phyloP scores from a whole-genome alignment of 1,140 invertebrate genomes.

The Lordiphosa mommai region DNA sequence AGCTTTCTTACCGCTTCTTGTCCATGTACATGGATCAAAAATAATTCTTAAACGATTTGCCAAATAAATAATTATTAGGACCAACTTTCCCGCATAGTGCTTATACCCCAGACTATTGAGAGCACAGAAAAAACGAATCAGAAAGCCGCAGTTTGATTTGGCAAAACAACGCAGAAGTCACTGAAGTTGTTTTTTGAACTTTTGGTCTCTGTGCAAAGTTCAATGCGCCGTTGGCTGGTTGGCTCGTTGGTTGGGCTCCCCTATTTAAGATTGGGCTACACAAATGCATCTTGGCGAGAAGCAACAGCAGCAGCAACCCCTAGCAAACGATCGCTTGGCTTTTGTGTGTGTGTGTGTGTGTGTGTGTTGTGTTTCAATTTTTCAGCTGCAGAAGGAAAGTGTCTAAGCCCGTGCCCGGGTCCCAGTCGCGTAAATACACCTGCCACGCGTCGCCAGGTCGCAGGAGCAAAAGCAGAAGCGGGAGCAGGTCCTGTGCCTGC shows the following conservation, averaged over 20 bases:
- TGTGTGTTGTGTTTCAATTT: slow-evolving; percentile 49
- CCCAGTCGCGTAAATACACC: slow-evolving; percentile 65
- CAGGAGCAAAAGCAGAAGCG: neutral
- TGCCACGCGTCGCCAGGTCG: slow-evolving; percentile 64
- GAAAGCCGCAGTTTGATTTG: slow-evolving; percentile 50
- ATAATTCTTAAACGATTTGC: too few relatives aligned
- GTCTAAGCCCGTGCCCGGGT: slow-evolving; percentile 59
- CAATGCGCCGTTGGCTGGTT: slow-evolving; percentile 50
- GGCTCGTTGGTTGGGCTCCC: slow-evolving; percentile 25
- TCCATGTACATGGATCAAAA: too few relatives aligned
- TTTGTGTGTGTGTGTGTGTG: slow-evolving; percentile 24
- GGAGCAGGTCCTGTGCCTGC: slow-evolving; percentile 48
- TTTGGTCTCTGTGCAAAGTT: slow-evolving; percentile 60
- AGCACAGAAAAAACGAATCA: slow-evolving; percentile 13
- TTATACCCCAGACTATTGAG: neutral
- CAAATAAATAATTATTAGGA: too few relatives aligned
- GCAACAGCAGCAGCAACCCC: slow-evolving; percentile 41
- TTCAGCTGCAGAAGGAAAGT: slow-evolving; percentile 49
- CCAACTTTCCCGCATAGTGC: neutral
- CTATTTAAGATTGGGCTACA: slow-evolving; percentile 28
- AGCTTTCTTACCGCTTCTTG: too few relatives aligned
- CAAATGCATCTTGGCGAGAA: slow-evolving; percentile 13
- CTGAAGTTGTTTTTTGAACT: slow-evolving; percentile 41
- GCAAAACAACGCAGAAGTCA: slow-evolving; percentile 9
- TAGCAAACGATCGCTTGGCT: slow-evolving; percentile 36